Evolutionary conservation across 2,888 invertebrate species (phyloP), one percentile per base, ranked within the genome.

Genomic region (Oegoconia quadripuncta): DNA sequence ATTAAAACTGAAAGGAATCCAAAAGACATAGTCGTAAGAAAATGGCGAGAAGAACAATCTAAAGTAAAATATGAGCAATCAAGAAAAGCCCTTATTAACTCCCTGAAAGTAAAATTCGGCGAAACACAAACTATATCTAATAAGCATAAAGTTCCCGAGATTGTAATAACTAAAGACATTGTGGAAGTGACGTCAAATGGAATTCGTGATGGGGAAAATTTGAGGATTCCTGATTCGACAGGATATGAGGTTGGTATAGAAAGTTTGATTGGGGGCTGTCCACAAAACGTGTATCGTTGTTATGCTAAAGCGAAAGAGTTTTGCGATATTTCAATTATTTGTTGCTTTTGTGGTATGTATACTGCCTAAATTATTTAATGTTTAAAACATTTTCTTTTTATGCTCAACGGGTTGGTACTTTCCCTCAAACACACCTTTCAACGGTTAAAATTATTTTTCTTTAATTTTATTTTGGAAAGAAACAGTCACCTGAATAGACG

Each of bases 141-240:
- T 58, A 68, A 55, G 70, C 46, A 54, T 48, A 60, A 55, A 59
- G 61, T 66, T 50, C 63, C 69, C 31, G 52, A 62, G 57, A 72
- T 71, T 67, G 69, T 67, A 63, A 73, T 71, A 67, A 72, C 66
- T 58, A 72, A 72, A 75, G 79, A 79, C 75, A 73, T 74, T 74
- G 73, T 67, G 63, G 74, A 80, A 76, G 79, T 70, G 69, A 75
- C 74, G 76, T 80, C 68, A 66, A 82, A 80, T 79, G 67, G 67
- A 66, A 82, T 79, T 79, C 66, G 68, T 54, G 65, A 58, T 41
- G 48, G 34, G 34, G 46, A 17, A 8, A 46, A 32, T 31, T 55
- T 52, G 48, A 31, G 39, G 41, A 65, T 64, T 59, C 49, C 58
- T 46, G 52, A 45, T 50, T 59, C 50, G 13, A 47, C 34, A 44